These are phyloP conservation scores for Stegophylla sp. DNA, from an alignment of 2,888 invertebrate genomes.

Conservation along the genomic window DNA sequence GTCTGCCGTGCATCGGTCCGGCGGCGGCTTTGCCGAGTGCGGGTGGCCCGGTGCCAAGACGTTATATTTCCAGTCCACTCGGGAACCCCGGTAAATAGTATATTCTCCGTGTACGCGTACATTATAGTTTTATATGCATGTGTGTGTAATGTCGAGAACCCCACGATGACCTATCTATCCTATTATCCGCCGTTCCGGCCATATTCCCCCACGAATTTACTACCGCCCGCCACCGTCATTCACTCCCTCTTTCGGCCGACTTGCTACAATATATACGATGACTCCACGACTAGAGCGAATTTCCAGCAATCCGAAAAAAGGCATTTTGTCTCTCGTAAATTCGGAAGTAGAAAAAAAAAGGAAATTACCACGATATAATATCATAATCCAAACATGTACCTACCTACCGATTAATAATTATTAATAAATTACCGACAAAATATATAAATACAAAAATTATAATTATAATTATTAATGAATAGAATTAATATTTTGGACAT, in stretches of 20 bases:
- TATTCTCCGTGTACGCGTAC: no score
- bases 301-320: background rate
- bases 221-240: background rate
- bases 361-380: no score
- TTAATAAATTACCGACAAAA: no score
- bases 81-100: conserved; percentile 27
- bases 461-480: no score
- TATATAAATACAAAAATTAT: no score
- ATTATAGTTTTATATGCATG: no score
- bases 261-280: background rate
- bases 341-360: no score
- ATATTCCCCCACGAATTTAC: background rate
- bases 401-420: no score
- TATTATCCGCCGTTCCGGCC: background rate
- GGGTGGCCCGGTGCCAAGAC: conserved; percentile 48
- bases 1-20: background rate
- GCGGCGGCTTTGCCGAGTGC: conserved; percentile 3
- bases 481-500: no score
- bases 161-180: background rate
- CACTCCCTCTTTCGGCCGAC: background rate
- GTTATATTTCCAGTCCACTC: conserved; percentile 27
- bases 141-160: background rate
- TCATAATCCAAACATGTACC: no score
- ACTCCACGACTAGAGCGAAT: background rate
- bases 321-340: background rate